These are phyloP conservation scores for Unio pictorum DNA, from an alignment of 2,888 invertebrate species.

Conservation along the genomic window DNA sequence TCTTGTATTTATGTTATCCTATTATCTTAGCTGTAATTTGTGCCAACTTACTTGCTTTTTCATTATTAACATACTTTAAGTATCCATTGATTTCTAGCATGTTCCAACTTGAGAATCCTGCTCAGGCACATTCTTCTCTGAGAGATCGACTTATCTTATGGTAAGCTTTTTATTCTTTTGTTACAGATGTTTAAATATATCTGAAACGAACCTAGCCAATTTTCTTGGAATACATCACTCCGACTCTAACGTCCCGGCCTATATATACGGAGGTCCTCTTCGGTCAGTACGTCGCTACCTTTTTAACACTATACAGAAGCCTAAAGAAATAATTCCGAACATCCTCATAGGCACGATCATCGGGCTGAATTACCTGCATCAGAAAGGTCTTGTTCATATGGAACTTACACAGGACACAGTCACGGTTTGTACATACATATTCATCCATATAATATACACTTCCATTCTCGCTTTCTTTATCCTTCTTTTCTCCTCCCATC, in stretches of 20 bases:
- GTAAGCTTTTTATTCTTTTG: neutral
- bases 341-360: conserved; percentile 31
- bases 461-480: too few species aligned
- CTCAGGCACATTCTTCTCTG: too few species aligned
- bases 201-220: conserved; percentile 33
- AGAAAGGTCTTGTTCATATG: conserved; percentile 60
- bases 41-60: too few species aligned
- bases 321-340: conserved; percentile 21
- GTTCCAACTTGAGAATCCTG: too few species aligned
- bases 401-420: conserved; percentile 63
- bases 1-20: too few species aligned
- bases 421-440: conserved; percentile 45
- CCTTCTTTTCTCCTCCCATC: too few species aligned
- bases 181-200: conserved; percentile 42
- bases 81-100: too few species aligned
- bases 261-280: conserved; percentile 45
- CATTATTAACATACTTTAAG: too few species aligned
- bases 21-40: too few species aligned
- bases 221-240: conserved; percentile 53
- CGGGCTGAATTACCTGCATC: conserved; percentile 57
- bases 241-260: conserved; percentile 31
- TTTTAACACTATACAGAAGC: conserved; percentile 14
- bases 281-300: conserved; percentile 37
- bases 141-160: too few species aligned
- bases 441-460: too few species aligned